These are phyloP conservation scores for Arbacia lixula DNA, from an alignment of 53 echinoderm and acorn worm species.

Conservation along the genomic window DNA sequence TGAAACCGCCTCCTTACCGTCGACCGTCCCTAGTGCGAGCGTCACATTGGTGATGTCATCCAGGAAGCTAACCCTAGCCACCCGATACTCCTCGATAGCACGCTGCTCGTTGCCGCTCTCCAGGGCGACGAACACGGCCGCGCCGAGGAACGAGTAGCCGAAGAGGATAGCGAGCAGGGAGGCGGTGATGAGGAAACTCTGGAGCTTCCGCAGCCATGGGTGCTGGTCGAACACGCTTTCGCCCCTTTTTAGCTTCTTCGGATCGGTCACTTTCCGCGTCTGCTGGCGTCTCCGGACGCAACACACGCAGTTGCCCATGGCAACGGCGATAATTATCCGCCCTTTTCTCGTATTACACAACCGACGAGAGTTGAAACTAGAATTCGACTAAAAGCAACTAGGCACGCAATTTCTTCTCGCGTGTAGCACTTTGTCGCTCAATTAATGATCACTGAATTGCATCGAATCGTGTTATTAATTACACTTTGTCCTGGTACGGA, in stretches of 20 bases:
- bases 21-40: not conserved
- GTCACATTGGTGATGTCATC: constrained; percentile 28
- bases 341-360: too few species aligned
- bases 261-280: constrained; percentile 16
- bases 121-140: constrained; percentile 75
- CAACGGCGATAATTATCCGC: not conserved
- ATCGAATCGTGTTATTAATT: too few species aligned
- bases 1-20: too few species aligned
- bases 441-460: too few species aligned
- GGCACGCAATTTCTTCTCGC: too few species aligned
- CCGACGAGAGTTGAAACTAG: too few species aligned
- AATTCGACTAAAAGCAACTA: too few species aligned
- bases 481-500: too few species aligned
- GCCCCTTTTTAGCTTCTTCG: constrained; percentile 51
- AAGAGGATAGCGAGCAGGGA: constrained; percentile 68
- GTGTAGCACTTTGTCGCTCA: too few species aligned
- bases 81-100: not conserved
- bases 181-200: constrained; percentile 62
- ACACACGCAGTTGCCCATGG: constrained; percentile 19
- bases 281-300: constrained; percentile 15
- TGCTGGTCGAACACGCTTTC: constrained; percentile 68
- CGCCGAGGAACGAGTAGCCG: constrained; percentile 84
- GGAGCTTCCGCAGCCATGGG: constrained; percentile 68
- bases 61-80: constrained; percentile 40
- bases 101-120: constrained; percentile 56